These are phyloP conservation scores for Eriocheir sinensis DNA, from an alignment of 1,140 invertebrate genomes.

Conservation along the genomic window DNA sequence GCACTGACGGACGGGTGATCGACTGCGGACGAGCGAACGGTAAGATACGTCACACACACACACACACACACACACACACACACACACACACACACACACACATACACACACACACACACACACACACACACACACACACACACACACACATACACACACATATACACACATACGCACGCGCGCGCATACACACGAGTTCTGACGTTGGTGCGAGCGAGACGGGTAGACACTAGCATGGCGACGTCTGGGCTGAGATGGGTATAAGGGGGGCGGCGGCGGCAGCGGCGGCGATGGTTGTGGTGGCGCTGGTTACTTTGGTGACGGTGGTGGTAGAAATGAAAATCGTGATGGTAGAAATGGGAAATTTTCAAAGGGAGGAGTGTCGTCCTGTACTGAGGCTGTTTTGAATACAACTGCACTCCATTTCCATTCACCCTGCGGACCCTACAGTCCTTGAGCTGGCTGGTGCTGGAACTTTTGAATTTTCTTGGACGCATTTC, in stretches of 20 bases:
- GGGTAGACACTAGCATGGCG: not conserved
- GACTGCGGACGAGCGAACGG: not conserved
- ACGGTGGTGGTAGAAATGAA: too few relatives aligned
- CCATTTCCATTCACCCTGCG: too few relatives aligned
- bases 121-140: not conserved
- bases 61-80: conserved; percentile 1
- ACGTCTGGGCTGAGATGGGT: conserved; percentile 11
- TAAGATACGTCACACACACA: not conserved
- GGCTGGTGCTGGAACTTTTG: too few relatives aligned
- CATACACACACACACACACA: conserved; percentile 13
- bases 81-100: conserved; percentile 22
- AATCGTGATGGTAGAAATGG: too few relatives aligned
- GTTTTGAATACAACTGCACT: too few relatives aligned
- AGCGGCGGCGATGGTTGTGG: not conserved
- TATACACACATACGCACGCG: too few relatives aligned
- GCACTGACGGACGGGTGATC: conserved; percentile 2
- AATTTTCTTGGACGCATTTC: too few relatives aligned
- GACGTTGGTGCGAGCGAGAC: not conserved
- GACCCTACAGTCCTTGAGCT: too few relatives aligned
- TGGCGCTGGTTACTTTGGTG: not conserved
- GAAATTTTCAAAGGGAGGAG: too few relatives aligned
- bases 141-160: too few relatives aligned
- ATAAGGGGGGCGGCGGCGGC: not conserved
- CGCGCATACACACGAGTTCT: too few relatives aligned
- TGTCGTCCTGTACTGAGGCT: too few relatives aligned